Percentiles rank a stretch among this genome's conserved stretches.
Evolutionary conservation across 2,888 invertebrate species (phyloP).

Genomic region (Idaea straminata): DNA sequence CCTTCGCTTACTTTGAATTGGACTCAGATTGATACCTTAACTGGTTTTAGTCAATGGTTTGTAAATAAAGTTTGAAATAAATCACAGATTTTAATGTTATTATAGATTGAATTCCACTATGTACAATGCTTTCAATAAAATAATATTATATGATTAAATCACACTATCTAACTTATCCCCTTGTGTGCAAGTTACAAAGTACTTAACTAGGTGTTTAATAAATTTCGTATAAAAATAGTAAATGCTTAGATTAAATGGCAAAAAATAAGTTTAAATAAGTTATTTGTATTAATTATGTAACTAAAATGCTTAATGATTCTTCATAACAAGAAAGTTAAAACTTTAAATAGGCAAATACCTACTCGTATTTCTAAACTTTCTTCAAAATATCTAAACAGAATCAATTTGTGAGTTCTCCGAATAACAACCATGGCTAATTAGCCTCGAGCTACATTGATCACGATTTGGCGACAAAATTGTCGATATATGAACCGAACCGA

Average conservation of each 20-base stretch:
- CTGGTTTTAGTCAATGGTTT: slow-evolving; percentile 8
- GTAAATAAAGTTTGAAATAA: not conserved
- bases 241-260: not conserved
- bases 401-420: slow-evolving; percentile 26
- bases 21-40: slow-evolving; percentile 6
- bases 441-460: slow-evolving; percentile 31
- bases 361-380: not conserved
- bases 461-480: slow-evolving; percentile 37
- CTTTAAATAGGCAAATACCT: not conserved
- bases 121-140: not conserved
- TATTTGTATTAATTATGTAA: not conserved
- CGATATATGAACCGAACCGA: slow-evolving; percentile 37
- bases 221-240: not conserved
- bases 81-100: slow-evolving; percentile 10
- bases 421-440: slow-evolving; percentile 41
- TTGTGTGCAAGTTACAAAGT: not conserved
- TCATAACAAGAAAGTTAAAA: not conserved
- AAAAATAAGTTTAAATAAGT: not conserved
- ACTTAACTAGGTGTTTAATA: not conserved
- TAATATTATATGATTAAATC: not conserved
- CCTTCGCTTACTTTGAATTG: slow-evolving; percentile 3
- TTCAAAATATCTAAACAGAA: not conserved
- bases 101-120: not conserved
- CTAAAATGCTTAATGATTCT: not conserved
- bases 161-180: not conserved